Conservation (phyloP, 1,140 invertebrate genomes). For the Calliphora vicina region DNA sequence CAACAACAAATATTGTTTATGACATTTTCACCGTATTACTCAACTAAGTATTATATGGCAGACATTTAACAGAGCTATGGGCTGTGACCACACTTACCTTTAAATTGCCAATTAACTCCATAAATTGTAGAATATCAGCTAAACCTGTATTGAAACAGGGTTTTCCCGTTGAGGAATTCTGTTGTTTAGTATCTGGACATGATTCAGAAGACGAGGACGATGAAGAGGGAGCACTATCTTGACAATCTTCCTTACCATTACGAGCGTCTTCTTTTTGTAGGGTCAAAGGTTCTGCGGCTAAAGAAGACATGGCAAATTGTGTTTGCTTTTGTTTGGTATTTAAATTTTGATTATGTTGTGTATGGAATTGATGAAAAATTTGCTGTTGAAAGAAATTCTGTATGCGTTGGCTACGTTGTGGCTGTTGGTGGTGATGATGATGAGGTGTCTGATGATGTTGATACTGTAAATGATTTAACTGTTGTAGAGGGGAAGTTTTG, state of each 20-base stretch:
- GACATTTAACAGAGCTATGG: background rate
- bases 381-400: conserved; percentile 49
- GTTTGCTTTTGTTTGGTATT: conserved; percentile 40
- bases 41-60: no score
- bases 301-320: conserved; percentile 57
- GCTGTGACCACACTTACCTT: conserved; percentile 56
- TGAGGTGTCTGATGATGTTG: conserved; percentile 26
- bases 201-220: conserved; percentile 43
- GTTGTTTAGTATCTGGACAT: conserved; percentile 42
- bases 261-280: conserved; percentile 41
- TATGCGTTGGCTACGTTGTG: conserved; percentile 46
- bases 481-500: background rate
- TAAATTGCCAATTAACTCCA: conserved; percentile 60
- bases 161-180: conserved; percentile 43
- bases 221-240: background rate
- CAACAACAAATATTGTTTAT: background rate
- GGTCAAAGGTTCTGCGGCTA: conserved; percentile 56
- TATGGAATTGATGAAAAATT: conserved; percentile 50
- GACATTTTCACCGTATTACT: background rate
- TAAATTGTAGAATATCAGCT: conserved; percentile 57
- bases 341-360: conserved; percentile 44
- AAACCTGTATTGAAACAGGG: conserved; percentile 57
- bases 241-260: conserved; percentile 23
- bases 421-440: conserved; percentile 38
- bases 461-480: conserved; percentile 10